Base-by-base conservation (phyloP, 2,888 invertebrate genomes). In the Agapostemon virescens region DNA sequence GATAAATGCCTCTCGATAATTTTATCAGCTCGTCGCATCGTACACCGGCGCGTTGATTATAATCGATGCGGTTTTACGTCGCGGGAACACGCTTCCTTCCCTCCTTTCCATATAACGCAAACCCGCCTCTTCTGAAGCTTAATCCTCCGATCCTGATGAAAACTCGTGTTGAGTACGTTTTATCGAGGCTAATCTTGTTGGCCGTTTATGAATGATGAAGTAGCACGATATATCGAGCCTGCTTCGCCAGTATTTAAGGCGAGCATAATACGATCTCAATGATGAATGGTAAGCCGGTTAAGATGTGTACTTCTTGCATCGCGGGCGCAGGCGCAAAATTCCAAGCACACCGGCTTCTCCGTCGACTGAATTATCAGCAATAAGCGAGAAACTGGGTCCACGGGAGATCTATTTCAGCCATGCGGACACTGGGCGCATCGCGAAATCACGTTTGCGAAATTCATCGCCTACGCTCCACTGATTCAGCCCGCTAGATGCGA, bases 191-290 rank as follows among this genome's bases (percentile, higher is more conserved):
- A 84, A 84, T 84, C 84, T 79, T 67, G 84, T 75, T 73, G 76
- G 49, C 69, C 73, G 73, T 83, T 83, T 84, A 83, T 83, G 76
- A 83, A 83, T 79, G 68, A 83, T 76, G 76, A 75, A 82, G 61
- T 49, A 61, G 30, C 67, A 45, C 52, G 77, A 70, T 72, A 69
- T 36, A 55, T 58, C 55, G 45, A 15, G 33, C 66, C 63, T 33
- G 72, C 64, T 67, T 55, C 45, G 38, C 52, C 75, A 61, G 69
- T 79, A 80, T 80, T 79, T 68, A 79, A 79, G 77, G 26, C 82
- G 66, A 4, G 38, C 45, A 20, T 83, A 75, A 83, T 83, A 66
- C 75, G 72, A 79, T 72, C 83, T 83, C 67, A 75, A 69, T 75
- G 75, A 75, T 69, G 45, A 36, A 52, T n/a, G 49, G 30, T 70